Conservation (phyloP, 1,140 invertebrate genomes). For the Subanguina moxae region DNA sequence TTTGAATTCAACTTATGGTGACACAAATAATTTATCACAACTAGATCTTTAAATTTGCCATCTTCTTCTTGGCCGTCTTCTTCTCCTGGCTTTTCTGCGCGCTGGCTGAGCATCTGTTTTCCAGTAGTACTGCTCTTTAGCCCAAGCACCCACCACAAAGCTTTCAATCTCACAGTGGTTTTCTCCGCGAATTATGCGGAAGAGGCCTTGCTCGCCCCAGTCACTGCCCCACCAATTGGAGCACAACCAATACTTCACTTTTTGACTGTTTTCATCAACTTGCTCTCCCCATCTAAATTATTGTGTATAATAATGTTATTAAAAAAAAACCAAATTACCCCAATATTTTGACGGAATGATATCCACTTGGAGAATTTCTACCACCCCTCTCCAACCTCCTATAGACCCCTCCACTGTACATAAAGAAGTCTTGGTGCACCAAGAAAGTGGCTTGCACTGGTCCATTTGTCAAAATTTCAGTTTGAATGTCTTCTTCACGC, state of each 20-base stretch:
- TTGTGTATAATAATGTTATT: neutral
- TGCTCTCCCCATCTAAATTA: conserved; percentile 73
- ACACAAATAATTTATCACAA: neutral
- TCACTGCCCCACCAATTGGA: conserved; percentile 80
- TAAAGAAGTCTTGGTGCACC: conserved; percentile 83
- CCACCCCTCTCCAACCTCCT: conserved; percentile 63
- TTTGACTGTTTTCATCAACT: conserved; percentile 63
- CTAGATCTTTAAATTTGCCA: neutral
- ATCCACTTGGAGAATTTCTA: conserved; percentile 66
- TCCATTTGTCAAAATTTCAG: conserved; percentile 81
- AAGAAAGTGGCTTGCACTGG: conserved; percentile 89
- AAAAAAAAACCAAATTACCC: conserved; percentile 62
- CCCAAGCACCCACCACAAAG: conserved; percentile 73
- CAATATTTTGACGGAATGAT: conserved; percentile 82
- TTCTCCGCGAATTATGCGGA: conserved; percentile 72
- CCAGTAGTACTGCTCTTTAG: conserved; percentile 20
- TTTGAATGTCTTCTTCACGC: conserved; percentile 76
- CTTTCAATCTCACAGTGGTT: conserved; percentile 82
- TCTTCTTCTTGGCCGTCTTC: neutral
- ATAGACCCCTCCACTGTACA: conserved; percentile 79
- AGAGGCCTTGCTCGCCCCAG: conserved; percentile 84
- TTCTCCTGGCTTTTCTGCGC: neutral
- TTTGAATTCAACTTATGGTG: neutral
- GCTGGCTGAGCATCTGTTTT: neutral
- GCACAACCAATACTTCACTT: conserved; percentile 77